Base-by-base conservation (phyloP, 2,113 vertebrate genomes). In the Paraplagusia blochii region DNA sequence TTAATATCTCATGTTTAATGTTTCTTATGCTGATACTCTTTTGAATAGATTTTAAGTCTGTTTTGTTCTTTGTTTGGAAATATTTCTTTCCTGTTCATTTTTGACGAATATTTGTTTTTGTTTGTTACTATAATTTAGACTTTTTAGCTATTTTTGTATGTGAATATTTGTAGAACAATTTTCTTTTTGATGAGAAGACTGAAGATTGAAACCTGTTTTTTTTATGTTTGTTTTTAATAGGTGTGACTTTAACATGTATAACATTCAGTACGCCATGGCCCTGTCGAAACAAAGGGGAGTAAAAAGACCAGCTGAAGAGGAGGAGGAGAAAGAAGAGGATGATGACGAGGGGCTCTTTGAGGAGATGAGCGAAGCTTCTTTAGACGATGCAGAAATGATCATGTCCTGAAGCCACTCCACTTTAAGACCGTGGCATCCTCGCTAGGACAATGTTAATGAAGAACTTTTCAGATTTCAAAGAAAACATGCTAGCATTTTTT, bases 211-310 rank as follows among this genome's bases (percentile, higher is more conserved):
- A n/a, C n/a, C n/a, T 29, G 22, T 4, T 29, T 29, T 29, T 2
- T 4, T 29, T 15, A 16, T 58, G 14, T 44, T 18, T 54, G 58
- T 12, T 33, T 7, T 59, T 11, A 44, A 8, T 80, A 98, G 96
- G 49, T 98, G 96, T 45, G 93, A 98, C 70, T 99, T 96, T 90
- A 99, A 98, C 78, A 89, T 93, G 62, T 98, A 93, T 62, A 95
- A 90, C 67, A 93, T 99, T 19, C 93, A 89, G 53, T 98, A 95
- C 0, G 84, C 91, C 0, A 45, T 81, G 59, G 93, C 94, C 1
- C 50, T 99, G 44, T 94, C 94, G 0, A 87, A 91, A 5, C 96
- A 98, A 83, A 89, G 87, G 15, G 95, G 94, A 0, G 0, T 89
- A 53, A 99, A 98, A 63, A 92, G 94, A 10, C 8, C 43, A 0